Evolutionary conservation across 2,113 vertebrate species (phyloP).

Genomic region (Xenus cinereus): DNA sequence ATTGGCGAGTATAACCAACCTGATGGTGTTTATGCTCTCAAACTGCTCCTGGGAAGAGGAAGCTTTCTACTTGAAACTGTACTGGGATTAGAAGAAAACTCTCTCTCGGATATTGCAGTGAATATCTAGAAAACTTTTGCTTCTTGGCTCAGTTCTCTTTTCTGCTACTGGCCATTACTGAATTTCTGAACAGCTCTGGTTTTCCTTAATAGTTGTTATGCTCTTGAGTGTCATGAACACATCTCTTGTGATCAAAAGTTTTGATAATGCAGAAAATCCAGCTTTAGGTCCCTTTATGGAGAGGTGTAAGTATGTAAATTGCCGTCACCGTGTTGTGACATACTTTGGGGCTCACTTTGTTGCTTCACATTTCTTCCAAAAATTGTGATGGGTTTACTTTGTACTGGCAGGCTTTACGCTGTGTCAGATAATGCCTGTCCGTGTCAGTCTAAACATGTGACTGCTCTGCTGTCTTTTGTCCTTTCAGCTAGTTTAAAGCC

Average conservation of each 20-base stretch:
- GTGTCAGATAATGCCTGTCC: neutral
- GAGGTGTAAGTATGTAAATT: neutral
- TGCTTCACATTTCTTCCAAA: neutral
- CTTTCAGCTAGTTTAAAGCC: neutral
- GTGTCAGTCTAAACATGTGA: rapidly evolving
- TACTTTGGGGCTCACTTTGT: neutral
- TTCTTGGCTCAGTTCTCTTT: neutral
- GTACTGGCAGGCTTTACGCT: neutral
- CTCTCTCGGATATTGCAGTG: neutral
- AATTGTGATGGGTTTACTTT: neutral
- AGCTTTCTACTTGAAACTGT: neutral
- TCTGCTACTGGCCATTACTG: neutral
- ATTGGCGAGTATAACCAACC: neutral
- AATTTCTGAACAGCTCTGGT: neutral
- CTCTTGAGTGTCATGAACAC: neutral
- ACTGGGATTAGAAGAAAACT: neutral
- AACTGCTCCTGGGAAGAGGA: neutral
- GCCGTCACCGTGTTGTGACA: rapidly evolving
- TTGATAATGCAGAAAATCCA: neutral
- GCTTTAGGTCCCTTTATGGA: neutral
- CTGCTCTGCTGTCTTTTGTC: neutral
- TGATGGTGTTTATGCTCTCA: rapidly evolving
- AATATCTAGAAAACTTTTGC: neutral
- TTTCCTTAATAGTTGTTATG: neutral
- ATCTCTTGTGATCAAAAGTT: neutral